These are phyloP conservation scores for Poeciliopsis turneri DNA, from an alignment of 2,797 vertebrate genomes.

Conservation along the genomic window DNA sequence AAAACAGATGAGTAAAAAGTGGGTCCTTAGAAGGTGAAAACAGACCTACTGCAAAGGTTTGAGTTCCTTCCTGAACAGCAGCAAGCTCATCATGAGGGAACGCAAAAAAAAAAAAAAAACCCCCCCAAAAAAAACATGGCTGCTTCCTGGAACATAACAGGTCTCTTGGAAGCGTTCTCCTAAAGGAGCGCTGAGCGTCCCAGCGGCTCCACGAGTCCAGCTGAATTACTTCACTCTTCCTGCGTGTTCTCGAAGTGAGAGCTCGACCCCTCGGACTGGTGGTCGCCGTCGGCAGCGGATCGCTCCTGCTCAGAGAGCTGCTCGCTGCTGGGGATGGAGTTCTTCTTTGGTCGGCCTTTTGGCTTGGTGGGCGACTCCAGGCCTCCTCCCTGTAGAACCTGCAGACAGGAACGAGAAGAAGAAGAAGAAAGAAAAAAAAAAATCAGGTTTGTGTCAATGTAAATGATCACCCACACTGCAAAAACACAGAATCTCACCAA, in stretches of 20 bases:
- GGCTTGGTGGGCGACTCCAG: conserved; percentile 97
- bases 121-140: neutral
- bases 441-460: too few species aligned
- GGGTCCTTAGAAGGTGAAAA: conserved; percentile 67
- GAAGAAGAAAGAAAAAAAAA: too few species aligned
- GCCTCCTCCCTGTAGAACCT: conserved; percentile 96
- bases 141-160: conserved; percentile 21
- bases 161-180: conserved; percentile 20
- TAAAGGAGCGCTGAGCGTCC: conserved; percentile 15
- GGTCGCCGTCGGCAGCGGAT: conserved; percentile 81
- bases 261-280: conserved; percentile 77
- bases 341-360: conserved; percentile 97
- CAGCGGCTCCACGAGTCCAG: conserved; percentile 11
- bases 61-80: conserved; percentile 61
- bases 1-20: conserved; percentile 56
- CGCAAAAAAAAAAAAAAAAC: conserved; percentile 3
- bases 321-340: conserved; percentile 95
- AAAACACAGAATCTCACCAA: too few species aligned
- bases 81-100: conserved; percentile 52
- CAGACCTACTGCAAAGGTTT: conserved; percentile 71
- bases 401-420: conserved; percentile 5
- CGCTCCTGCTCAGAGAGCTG: conserved; percentile 94
- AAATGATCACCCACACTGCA: too few species aligned
- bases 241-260: conserved; percentile 82
- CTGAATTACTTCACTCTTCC: conserved; percentile 83